Conservation (phyloP, 2,113 vertebrate genomes). For the Hypocryptadius cinnamomeus region DNA sequence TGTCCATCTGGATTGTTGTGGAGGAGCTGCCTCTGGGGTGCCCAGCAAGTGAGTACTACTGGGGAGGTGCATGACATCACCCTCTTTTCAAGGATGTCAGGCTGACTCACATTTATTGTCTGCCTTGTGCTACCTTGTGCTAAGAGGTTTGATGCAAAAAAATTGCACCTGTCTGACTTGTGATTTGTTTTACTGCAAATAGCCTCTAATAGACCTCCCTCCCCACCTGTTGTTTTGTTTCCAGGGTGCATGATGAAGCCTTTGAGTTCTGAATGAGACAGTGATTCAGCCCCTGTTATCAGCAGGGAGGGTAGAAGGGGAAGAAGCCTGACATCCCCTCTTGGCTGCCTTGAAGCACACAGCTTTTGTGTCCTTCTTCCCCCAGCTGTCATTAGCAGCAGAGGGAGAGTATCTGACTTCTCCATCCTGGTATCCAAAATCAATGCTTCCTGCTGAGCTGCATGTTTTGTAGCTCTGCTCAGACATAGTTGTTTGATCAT, state of each 20-base stretch:
- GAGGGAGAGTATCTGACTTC: not conserved
- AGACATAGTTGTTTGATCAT: slow-evolving; percentile 23
- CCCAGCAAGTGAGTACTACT: not conserved
- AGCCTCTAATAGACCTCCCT: not conserved
- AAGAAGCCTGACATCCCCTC: not conserved
- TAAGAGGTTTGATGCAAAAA: not conserved
- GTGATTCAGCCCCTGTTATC: not conserved
- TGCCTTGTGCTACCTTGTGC: not conserved
- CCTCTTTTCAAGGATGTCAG: not conserved
- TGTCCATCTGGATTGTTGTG: not conserved
- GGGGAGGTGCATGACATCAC: not conserved
- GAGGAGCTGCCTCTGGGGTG: not conserved
- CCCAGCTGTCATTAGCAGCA: not conserved
- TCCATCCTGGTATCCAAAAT: not conserved
- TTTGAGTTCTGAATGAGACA: not conserved
- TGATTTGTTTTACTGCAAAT: not conserved
- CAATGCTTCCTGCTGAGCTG: slow-evolving; percentile 32
- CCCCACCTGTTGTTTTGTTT: not conserved
- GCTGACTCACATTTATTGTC: not conserved
- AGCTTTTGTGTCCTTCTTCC: not conserved
- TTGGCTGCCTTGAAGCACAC: not conserved
- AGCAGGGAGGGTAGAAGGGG: not conserved
- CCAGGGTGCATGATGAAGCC: not conserved
- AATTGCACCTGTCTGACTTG: not conserved
- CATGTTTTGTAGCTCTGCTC: not conserved